Evolutionary conservation across 2,888 invertebrate genomes (phyloP), one percentile per base, ranked within the genome.

Genomic region (Microctonus hyperodae): DNA sequence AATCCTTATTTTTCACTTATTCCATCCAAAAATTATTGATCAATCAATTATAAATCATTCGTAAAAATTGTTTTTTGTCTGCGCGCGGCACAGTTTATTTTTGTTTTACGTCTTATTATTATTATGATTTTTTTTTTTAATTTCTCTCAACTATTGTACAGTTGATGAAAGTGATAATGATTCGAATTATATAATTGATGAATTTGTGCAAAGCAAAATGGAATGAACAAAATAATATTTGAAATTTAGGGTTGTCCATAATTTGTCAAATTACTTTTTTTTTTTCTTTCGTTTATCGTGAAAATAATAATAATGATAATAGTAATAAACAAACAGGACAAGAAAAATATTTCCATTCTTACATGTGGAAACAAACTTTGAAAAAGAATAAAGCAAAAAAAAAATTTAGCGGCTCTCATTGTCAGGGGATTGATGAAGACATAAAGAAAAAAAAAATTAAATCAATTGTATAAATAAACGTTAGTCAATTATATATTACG

Each of bases 241-340:
- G 75, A 77, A 79, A 78, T 79, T 76, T 75, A 77, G 74, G 81
- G 82, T 83, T 83, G 83, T 83, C 83, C 83, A 83, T 83, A 81
- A 82, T 83, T 79, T 76, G 75, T 76, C 70, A 65, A 73, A 69
- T 69, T 51, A 53, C 48, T 53, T 51, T 55, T 63, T 58, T 63
- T 69, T 64, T 71, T 75, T 76, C 68, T 71, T 75, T 76, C 68
- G 70, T 73, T 70, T 69, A 70, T 69, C 2, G 53, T n/a, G 23
- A 53, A 63, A 64, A 71, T 9, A 44, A 10, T 37, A 23, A 51
- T 37, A 57, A 48, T 20, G 59, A 37, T 13, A 57, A 53, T 58
- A 53, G n/a, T 55, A 62, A 44, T 40, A 60, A 53, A 59, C 48
- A 48, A 53, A 58, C 23, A 33, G 60, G 31, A 67, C 33, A 44